A percentile compares a stretch with the other conserved stretches of the same genome.
Evolutionary conservation across 2,113 vertebrate species (phyloP).

Genomic region (Tautogolabrus adspersus): DNA sequence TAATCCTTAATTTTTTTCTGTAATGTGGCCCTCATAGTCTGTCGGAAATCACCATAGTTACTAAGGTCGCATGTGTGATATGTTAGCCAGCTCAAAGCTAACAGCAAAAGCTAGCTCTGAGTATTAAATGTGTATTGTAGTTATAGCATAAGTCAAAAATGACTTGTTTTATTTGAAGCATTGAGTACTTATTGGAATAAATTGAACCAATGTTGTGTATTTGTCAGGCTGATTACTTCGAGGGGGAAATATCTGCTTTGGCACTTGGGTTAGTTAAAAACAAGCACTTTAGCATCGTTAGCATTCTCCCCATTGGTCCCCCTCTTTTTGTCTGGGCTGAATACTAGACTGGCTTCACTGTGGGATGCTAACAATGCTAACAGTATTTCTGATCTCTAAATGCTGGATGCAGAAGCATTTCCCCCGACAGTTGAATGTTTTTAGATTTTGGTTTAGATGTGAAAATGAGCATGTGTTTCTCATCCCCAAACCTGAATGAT

Average conservation of each 20-base stretch:
- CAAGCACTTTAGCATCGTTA: neutral
- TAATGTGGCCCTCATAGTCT: no score
- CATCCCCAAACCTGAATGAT: neutral
- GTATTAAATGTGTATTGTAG: neutral
- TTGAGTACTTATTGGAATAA: no score
- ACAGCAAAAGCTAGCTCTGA: neutral
- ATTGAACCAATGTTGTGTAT: no score
- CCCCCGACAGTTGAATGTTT: neutral
- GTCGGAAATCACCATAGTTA: neutral
- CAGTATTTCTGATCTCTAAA: neutral
- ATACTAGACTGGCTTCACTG: neutral
- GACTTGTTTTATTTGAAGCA: neutral
- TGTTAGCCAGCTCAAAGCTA: constrained; percentile 9
- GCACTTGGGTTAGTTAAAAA: constrained; percentile 2
- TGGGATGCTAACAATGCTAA: constrained; percentile 20
- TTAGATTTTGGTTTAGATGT: neutral
- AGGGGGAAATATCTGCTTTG: constrained; percentile 1
- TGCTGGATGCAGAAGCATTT: neutral
- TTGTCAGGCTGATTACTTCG: no score
- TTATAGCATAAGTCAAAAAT: neutral
- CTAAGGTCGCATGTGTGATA: neutral
- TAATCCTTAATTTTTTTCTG: no score
- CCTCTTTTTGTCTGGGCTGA: neutral
- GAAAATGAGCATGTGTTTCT: constrained; percentile 3
- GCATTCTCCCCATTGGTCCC: neutral